phyloP scores from a whole-genome alignment of 2,797 vertebrate species.

The Lepidocolaptes lacrymiger region DNA sequence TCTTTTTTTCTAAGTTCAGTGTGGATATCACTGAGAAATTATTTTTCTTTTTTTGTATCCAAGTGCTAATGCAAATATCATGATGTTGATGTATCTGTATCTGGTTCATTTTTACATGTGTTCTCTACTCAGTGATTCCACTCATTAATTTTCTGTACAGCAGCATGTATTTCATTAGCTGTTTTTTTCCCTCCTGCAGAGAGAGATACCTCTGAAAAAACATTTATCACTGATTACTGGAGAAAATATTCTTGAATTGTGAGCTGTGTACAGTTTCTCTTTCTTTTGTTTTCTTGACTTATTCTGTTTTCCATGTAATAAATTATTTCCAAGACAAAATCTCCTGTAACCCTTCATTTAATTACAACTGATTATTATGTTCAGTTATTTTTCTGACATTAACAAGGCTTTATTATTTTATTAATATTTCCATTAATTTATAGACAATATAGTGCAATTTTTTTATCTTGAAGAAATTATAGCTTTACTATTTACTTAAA shows the following conservation, averaged over 20 bases:
- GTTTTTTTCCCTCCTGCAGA: background rate
- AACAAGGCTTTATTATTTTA: background rate
- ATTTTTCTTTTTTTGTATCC: background rate
- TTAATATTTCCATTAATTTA: background rate
- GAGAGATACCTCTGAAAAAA: background rate
- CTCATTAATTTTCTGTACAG: background rate
- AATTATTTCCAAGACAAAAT: background rate
- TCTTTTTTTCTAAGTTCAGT: background rate
- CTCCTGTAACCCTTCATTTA: background rate
- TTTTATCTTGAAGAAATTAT: background rate
- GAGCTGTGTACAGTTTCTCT: background rate
- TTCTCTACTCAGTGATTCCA: background rate
- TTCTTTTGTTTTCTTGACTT: background rate
- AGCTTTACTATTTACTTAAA: background rate
- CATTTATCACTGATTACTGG: background rate
- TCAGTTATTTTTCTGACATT: background rate
- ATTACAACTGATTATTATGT: background rate
- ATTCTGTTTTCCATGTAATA: background rate
- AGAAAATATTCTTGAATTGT: background rate
- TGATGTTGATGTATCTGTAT: background rate
- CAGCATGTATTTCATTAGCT: background rate
- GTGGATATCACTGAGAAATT: background rate
- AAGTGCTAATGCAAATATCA: background rate
- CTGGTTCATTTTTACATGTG: background rate
- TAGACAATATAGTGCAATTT: too few relatives aligned